Evolutionary conservation across 2,113 vertebrate genomes (phyloP).

Genomic region (Tonatia bakeri): DNA sequence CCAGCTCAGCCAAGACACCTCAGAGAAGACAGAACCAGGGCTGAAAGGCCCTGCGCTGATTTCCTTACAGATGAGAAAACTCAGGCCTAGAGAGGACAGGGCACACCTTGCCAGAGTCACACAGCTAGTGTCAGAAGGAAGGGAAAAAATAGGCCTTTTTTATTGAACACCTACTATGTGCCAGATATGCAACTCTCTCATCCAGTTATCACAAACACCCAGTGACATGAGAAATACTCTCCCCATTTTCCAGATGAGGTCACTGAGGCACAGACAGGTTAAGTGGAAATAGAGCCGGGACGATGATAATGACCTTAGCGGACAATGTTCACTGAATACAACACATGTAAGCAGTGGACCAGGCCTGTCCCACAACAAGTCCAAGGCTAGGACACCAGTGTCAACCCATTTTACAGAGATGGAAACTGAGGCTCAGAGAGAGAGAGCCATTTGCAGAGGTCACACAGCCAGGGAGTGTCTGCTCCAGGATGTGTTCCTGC

Average conservation of each 20-base stretch:
- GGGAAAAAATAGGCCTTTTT: neutral
- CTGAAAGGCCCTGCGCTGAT: neutral
- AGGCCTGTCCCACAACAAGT: neutral
- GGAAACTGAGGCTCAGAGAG: neutral
- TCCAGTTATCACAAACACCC: neutral
- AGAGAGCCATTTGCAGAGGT: neutral
- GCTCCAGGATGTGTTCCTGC: too few relatives aligned
- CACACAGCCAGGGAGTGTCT: neutral
- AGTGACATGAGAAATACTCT: neutral
- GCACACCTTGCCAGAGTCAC: neutral
- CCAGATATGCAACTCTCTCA: constrained; percentile 82
- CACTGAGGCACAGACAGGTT: neutral
- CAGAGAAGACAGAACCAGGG: neutral
- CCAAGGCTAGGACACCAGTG: too few relatives aligned
- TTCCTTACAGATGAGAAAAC: neutral
- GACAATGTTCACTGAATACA: accelerated
- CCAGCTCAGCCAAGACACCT: neutral
- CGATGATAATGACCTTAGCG: accelerated
- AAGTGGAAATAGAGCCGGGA: neutral
- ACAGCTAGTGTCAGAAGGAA: neutral
- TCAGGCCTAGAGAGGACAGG: neutral
- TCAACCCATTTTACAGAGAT: neutral
- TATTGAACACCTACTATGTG: constrained; percentile 32
- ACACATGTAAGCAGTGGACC: accelerated
- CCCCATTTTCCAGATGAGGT: neutral